Conservation (phyloP, 1,140 invertebrate genomes). For the Samia ricini region DNA sequence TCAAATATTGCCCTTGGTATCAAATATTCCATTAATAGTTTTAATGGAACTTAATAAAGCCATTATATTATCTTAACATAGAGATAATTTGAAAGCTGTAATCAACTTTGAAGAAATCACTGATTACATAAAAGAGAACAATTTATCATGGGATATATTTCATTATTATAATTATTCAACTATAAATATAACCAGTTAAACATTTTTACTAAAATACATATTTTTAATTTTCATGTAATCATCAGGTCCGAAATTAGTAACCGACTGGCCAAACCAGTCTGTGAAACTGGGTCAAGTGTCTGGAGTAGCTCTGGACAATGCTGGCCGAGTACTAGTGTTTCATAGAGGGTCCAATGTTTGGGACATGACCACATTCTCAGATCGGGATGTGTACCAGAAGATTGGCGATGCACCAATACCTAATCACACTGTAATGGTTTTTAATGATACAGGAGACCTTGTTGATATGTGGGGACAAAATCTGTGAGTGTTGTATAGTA, state of each 20-base stretch:
- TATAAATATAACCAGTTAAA: too few species aligned
- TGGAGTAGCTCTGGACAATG: slow-evolving; percentile 86
- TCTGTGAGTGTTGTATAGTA: slow-evolving; percentile 79
- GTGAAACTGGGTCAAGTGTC: slow-evolving; percentile 86
- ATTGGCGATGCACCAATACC: slow-evolving; percentile 83
- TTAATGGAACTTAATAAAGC: too few species aligned
- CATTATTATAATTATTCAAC: too few species aligned
- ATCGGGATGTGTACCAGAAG: slow-evolving; percentile 79
- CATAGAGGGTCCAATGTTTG: slow-evolving; percentile 89
- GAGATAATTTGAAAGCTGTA: too few species aligned
- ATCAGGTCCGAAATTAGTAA: slow-evolving; percentile 60
- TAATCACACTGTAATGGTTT: slow-evolving; percentile 85
- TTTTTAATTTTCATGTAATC: not conserved
- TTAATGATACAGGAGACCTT: slow-evolving; percentile 85
- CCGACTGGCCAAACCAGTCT: slow-evolving; percentile 77
- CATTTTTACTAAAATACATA: not conserved
- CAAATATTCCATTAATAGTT: too few species aligned
- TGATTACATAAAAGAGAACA: too few species aligned
- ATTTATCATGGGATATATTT: too few species aligned
- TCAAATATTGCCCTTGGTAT: too few species aligned
- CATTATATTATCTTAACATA: too few species aligned
- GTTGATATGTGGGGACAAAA: slow-evolving; percentile 88
- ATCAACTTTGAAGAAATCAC: too few species aligned
- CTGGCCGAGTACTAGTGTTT: slow-evolving; percentile 89
- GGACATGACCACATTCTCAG: slow-evolving; percentile 82